Evolutionary conservation across 2,888 invertebrate genomes (phyloP).

Genomic region (Glaucopsyche alexis): DNA sequence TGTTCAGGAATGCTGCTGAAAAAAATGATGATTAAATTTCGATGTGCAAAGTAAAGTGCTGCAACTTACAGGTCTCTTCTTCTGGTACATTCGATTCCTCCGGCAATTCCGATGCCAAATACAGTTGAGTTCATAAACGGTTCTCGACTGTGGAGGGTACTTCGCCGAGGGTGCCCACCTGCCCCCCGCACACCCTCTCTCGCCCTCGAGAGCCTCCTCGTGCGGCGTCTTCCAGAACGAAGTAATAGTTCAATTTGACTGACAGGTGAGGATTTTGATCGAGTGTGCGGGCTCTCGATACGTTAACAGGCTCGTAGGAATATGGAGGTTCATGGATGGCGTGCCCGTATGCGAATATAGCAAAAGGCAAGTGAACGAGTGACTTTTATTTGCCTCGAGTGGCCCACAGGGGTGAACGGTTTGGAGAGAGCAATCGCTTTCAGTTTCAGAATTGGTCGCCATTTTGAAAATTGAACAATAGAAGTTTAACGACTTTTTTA

Average conservation of each 20-base stretch:
- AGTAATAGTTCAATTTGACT: slow-evolving; percentile 27
- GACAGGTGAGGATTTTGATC: slow-evolving; percentile 21
- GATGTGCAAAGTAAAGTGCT: too few species aligned
- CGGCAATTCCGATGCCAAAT: slow-evolving; percentile 3
- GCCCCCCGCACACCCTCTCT: background rate
- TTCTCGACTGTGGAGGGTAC: background rate
- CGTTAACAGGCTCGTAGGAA: background rate
- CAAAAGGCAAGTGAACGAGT: background rate
- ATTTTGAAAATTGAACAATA: too few species aligned
- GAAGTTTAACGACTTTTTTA: too few species aligned
- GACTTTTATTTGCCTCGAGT: slow-evolving; percentile 18
- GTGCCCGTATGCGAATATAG: background rate
- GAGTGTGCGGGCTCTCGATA: slow-evolving; percentile 10
- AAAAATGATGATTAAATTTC: too few species aligned
- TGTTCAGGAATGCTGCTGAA: too few species aligned
- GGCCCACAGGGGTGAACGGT: background rate
- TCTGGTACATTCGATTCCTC: background rate
- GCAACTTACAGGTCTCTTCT: background rate
- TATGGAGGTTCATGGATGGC: too few species aligned
- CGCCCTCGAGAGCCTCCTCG: background rate
- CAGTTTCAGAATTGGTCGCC: background rate
- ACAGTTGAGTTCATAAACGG: slow-evolving; percentile 15
- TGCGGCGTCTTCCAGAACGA: slow-evolving; percentile 10
- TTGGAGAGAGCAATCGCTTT: background rate
- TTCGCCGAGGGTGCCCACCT: background rate